Base-by-base conservation (phyloP, 2,888 invertebrate species). In the Lithophane semibrunnea region DNA sequence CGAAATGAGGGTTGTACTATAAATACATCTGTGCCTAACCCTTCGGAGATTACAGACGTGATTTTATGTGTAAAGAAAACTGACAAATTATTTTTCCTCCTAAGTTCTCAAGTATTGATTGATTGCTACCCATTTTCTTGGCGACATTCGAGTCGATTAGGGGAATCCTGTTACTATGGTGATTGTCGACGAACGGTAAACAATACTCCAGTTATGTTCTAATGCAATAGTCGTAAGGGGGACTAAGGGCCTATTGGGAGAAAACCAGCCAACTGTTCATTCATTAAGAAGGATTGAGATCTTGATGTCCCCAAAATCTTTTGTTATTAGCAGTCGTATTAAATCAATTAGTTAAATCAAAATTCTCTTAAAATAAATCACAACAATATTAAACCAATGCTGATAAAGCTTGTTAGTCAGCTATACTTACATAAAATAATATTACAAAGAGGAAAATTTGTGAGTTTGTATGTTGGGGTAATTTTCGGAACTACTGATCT, bases 161-260 rank as follows among this genome's bases (percentile, higher is more conserved):
- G 85, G 85, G 78, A 76, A 58, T 84, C 74, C 44, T 63, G 83
- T 81, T 75, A 49, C 83, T 78, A 84, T 83, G 78, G 83, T 61
- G 66, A 83, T 77, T 18, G 37, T 52, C 71, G 73, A 44, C 24
- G 66, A 72, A 29, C 80, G 67, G 70, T 76, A 84, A 75, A 82
- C 75, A 82, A 74, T 67, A 54, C 54, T 52, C 24, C 56, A 72
- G 65, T 67, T 68, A 71, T 73, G 64, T 37, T 47, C 61, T 65
- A 65, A 81, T 68, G 77, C 73, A 84, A 72, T 72, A 37, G 16
- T 79, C 67, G 52, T 74, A 71, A 52, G 70, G 70, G 77, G 67
- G 56, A 64, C 71, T 69, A 16, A 58, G 56, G 18, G 58, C 77
- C 64, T 71, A 81, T 71, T 69, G 56, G 42, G 77, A 52, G 56